Conservation (phyloP, 1,140 invertebrate genomes). For the Neodiprion fabricii region DNA sequence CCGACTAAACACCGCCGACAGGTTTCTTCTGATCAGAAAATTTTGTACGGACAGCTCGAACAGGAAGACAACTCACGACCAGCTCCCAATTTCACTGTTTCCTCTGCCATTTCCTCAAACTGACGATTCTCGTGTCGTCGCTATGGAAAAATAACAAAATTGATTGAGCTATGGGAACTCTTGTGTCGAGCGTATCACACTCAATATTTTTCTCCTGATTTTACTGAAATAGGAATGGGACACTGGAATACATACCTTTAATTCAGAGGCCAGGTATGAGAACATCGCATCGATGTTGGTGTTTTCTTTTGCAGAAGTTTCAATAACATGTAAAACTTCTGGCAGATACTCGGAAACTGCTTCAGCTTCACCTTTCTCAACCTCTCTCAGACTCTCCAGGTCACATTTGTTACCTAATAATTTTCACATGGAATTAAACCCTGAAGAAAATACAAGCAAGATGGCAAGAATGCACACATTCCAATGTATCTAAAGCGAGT, state of each 20-base stretch:
- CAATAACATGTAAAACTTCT: constrained; percentile 83
- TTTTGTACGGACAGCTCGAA: constrained; percentile 45
- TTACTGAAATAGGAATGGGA: background rate
- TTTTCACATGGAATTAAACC: no score
- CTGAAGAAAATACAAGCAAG: no score
- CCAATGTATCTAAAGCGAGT: no score
- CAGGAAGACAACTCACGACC: constrained; percentile 48
- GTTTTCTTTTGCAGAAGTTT: constrained; percentile 93
- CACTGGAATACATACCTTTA: constrained; percentile 69
- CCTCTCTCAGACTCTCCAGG: constrained; percentile 79
- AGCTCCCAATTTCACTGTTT: constrained; percentile 66
- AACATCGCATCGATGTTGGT: constrained; percentile 94
- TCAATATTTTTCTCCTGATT: constrained; percentile 20
- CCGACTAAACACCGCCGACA: no score
- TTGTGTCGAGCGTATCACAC: constrained; percentile 4
- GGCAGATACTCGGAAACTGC: constrained; percentile 84
- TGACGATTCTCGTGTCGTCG: constrained; percentile 70
- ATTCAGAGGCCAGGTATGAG: constrained; percentile 84
- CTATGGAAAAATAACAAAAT: constrained; percentile 57
- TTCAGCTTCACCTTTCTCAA: constrained; percentile 83
- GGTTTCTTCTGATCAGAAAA: constrained; percentile 24
- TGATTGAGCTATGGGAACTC: constrained; percentile 18
- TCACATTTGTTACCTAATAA: constrained; percentile 85
- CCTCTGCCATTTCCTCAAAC: constrained; percentile 64
- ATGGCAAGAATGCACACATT: no score